A percentile compares a stretch with the other conserved stretches of the same genome.
These are phyloP conservation scores for Formica exsecta DNA, from an alignment of 1,140 invertebrate genomes.

Conservation along the genomic window DNA sequence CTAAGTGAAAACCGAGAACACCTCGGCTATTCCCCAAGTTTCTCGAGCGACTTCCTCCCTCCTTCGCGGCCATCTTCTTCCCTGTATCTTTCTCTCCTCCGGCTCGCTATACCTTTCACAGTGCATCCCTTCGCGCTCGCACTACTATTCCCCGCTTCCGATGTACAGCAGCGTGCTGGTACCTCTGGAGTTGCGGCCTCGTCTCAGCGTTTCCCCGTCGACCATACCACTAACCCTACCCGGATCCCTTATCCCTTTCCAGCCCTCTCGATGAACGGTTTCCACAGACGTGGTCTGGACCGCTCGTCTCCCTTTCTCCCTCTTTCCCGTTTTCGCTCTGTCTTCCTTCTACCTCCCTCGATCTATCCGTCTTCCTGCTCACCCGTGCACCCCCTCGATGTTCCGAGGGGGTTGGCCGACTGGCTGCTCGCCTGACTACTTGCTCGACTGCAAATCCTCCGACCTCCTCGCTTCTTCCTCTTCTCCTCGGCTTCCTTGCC, in stretches of 20 bases:
- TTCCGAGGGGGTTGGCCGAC: slow-evolving; percentile 41
- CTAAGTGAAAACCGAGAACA: slow-evolving; percentile 55
- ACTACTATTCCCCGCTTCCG: not conserved
- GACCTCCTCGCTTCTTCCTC: slow-evolving; percentile 44
- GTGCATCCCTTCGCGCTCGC: slow-evolving; percentile 21
- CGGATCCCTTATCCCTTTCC: slow-evolving; percentile 43
- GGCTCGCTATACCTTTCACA: not conserved
- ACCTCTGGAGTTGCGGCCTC: slow-evolving; percentile 65
- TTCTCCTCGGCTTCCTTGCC: slow-evolving; percentile 34
- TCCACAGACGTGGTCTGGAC: slow-evolving; percentile 55
- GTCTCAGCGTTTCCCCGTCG: slow-evolving; percentile 61
- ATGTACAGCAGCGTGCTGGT: slow-evolving; percentile 23
- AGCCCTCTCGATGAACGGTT: slow-evolving; percentile 50
- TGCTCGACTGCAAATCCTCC: slow-evolving; percentile 63
- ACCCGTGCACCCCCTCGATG: slow-evolving; percentile 1
- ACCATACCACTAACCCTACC: slow-evolving; percentile 31
- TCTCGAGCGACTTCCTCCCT: slow-evolving; percentile 35
- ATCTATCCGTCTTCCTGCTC: slow-evolving; percentile 57
- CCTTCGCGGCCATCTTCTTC: slow-evolving; percentile 47
- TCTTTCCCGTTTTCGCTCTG: slow-evolving; percentile 26
- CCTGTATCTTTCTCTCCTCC: slow-evolving; percentile 40
- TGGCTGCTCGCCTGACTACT: slow-evolving; percentile 57
- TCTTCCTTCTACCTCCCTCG: slow-evolving; percentile 48
- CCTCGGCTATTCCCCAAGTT: slow-evolving; percentile 40
- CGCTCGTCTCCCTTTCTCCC: slow-evolving; percentile 55